Evolutionary conservation across 1,140 invertebrate genomes (phyloP).

Genomic region (Drosophila pseudoananassae): DNA sequence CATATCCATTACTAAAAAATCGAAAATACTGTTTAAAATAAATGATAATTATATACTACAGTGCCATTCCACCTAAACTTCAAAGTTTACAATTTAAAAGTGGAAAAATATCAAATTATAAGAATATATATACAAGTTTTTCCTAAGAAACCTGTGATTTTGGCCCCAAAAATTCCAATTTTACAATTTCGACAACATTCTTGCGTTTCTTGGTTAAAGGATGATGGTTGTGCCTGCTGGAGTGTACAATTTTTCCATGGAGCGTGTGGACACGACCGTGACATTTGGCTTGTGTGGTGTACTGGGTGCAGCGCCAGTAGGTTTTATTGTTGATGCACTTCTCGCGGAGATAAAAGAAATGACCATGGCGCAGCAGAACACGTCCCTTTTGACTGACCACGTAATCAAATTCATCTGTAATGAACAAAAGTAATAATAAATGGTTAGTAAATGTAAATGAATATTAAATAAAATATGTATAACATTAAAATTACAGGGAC

Average conservation of each 20-base stretch:
- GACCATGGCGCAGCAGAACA: conserved; percentile 50
- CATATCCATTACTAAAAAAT: background rate
- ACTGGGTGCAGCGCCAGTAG: conserved; percentile 81
- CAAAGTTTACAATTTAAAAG: background rate
- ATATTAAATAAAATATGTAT: background rate
- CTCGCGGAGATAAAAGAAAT: conserved; percentile 74
- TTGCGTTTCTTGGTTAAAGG: conserved; percentile 27
- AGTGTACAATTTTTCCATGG: conserved; percentile 55
- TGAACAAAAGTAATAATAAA: background rate
- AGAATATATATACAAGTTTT: background rate
- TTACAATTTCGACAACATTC: conserved; percentile 4
- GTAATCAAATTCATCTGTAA: conserved; percentile 44
- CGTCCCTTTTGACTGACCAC: conserved; percentile 78
- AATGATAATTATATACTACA: background rate
- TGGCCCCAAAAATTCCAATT: conserved; percentile 1
- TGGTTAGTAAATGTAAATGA: conserved; percentile 5
- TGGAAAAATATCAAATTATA: background rate
- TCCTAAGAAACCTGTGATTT: background rate
- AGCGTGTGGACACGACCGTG: conserved; percentile 74
- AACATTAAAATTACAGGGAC: background rate
- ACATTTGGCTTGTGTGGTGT: conserved; percentile 72
- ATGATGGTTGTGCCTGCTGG: conserved; percentile 67
- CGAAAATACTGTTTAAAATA: background rate
- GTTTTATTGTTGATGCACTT: conserved; percentile 68
- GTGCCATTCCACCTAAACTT: too few species aligned